Conservation (phyloP, 1,140 invertebrate species). For the Oppia nitens region DNA sequence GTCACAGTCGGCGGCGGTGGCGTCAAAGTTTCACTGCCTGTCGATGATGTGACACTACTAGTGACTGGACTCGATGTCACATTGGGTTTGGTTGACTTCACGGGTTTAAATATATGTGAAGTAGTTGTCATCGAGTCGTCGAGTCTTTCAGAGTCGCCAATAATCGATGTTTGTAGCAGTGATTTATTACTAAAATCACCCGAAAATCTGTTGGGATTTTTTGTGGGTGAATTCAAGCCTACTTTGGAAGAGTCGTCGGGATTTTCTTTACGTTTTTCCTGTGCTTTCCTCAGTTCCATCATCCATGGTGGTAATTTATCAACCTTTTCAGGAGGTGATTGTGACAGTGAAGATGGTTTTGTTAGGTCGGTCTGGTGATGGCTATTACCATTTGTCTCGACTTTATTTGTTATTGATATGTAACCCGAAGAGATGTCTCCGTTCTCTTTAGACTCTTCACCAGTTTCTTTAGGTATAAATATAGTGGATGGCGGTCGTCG, state of each 20-base stretch:
- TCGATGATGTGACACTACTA: neutral
- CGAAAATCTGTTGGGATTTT: neutral
- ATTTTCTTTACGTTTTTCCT: constrained; percentile 1
- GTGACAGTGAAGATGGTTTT: neutral
- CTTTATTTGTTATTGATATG: neutral
- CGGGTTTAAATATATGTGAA: neutral
- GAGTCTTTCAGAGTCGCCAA: neutral
- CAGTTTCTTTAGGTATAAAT: neutral
- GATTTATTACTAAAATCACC: neutral
- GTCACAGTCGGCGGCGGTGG: neutral
- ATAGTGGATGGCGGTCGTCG: constrained; percentile 39
- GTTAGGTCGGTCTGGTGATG: neutral
- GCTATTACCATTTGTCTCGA: neutral
- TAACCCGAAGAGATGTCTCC: neutral
- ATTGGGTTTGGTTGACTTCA: neutral
- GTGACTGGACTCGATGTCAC: neutral
- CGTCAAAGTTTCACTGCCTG: too few species aligned
- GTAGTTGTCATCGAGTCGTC: neutral
- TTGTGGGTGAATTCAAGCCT: neutral
- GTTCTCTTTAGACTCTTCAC: neutral
- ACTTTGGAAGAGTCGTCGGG: neutral
- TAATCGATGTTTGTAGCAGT: neutral
- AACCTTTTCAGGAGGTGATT: neutral
- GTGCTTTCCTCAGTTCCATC: constrained; percentile 8
- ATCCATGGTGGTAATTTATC: constrained; percentile 11